These are phyloP conservation scores for Pimephales promelas DNA, from an alignment of 2,113 vertebrate genomes.

Conservation along the genomic window DNA sequence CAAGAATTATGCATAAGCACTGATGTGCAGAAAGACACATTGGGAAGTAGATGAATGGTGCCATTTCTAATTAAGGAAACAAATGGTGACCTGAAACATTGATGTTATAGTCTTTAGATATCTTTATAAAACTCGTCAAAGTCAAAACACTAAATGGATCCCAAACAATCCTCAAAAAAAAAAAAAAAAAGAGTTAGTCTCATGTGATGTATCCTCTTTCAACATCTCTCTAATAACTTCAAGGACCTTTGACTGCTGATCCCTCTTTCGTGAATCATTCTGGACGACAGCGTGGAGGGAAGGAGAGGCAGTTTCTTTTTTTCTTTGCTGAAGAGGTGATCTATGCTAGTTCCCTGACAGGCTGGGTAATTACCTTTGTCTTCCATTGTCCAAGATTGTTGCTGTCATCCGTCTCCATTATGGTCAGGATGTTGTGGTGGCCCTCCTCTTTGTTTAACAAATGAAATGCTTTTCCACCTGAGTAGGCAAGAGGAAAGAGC, in stretches of 20 bases:
- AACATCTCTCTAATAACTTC: slow-evolving; percentile 7
- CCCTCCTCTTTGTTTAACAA: slow-evolving; percentile 77
- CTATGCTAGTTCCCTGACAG: slow-evolving; percentile 69
- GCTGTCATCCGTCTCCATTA: slow-evolving; percentile 79
- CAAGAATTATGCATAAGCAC: neutral
- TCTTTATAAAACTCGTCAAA: neutral
- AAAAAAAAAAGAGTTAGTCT: neutral
- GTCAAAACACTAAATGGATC: neutral
- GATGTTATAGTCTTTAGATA: neutral
- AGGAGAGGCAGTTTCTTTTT: neutral
- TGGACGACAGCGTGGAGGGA: slow-evolving; percentile 35
- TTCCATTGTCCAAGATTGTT: slow-evolving; percentile 66
- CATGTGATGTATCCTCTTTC: neutral
- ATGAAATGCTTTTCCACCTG: slow-evolving; percentile 76
- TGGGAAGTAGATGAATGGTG: neutral
- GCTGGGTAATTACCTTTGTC: slow-evolving; percentile 77
- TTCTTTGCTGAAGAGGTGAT: slow-evolving; percentile 60
- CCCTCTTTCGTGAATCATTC: slow-evolving; percentile 29
- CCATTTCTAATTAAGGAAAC: slow-evolving; percentile 18
- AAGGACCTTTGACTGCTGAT: neutral
- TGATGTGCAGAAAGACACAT: neutral
- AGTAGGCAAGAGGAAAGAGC: slow-evolving; percentile 59
- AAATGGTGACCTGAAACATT: neutral
- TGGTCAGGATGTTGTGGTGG: slow-evolving; percentile 67
- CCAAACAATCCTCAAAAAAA: neutral